A percentile compares a stretch with the other conserved stretches of the same genome.
Evolutionary conservation across 2,113 vertebrate species (phyloP).

Genomic region (Perca schrenkii): DNA sequence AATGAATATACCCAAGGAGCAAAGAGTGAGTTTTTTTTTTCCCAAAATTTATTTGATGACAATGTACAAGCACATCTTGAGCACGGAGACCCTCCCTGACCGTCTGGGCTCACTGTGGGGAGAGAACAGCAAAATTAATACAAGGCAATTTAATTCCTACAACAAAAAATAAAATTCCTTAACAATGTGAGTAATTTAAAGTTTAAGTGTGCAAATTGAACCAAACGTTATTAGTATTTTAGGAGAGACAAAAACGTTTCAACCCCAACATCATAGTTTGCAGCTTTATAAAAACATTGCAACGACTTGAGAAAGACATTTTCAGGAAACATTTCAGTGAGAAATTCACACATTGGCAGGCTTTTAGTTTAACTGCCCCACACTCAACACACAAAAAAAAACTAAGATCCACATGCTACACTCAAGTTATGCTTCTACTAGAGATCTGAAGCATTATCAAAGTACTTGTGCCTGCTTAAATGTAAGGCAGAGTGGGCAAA

Average conservation of each 20-base stretch:
- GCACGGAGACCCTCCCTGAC: constrained; percentile 71
- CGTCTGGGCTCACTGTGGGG: constrained; percentile 78
- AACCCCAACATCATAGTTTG: neutral
- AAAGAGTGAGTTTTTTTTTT: constrained; percentile 45
- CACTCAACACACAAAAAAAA: constrained; percentile 27
- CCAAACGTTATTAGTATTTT: neutral
- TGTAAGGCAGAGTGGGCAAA: constrained; percentile 16
- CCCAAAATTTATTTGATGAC: constrained; percentile 83
- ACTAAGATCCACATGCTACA: constrained; percentile 58
- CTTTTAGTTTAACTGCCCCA: constrained; percentile 55
- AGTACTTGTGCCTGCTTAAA: constrained; percentile 23
- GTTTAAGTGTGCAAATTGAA: neutral
- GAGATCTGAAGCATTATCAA: constrained; percentile 11
- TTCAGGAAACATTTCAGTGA: neutral
- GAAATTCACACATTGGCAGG: constrained; percentile 35
- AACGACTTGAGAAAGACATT: neutral
- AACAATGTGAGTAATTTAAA: neutral
- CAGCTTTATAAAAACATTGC: constrained; percentile 1
- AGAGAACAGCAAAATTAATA: constrained; percentile 43
- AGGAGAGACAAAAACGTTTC: neutral
- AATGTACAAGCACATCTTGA: constrained; percentile 87
- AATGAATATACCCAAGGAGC: constrained; percentile 8
- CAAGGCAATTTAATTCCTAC: neutral
- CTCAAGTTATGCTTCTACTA: constrained; percentile 27
- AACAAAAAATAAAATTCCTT: neutral